Evolutionary conservation across 2,113 vertebrate species (phyloP).

Genomic region (Pogona vitticeps): DNA sequence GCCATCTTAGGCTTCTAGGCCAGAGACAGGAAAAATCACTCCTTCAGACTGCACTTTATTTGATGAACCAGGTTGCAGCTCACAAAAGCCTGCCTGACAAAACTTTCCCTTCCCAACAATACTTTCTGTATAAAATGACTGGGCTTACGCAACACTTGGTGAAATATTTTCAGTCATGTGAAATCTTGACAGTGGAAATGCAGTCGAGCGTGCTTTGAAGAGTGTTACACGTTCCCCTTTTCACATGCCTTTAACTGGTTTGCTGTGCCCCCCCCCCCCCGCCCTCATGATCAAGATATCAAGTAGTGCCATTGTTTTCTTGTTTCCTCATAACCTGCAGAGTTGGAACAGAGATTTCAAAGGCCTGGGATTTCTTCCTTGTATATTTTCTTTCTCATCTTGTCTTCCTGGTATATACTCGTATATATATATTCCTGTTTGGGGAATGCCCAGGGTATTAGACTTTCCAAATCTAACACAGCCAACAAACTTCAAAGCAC

Average conservation of each 20-base stretch:
- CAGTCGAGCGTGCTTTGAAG: background rate
- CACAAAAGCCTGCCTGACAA: no score
- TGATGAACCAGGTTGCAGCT: no score
- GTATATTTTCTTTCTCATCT: no score
- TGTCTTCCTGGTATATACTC: no score
- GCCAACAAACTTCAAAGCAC: slow-evolving; percentile 47
- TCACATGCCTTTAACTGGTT: background rate
- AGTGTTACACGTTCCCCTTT: background rate
- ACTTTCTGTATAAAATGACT: no score
- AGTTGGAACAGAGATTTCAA: background rate
- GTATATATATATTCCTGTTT: no score
- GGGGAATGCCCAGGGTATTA: background rate
- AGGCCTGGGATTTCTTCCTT: background rate
- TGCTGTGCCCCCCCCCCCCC: background rate
- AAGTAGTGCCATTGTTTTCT: background rate
- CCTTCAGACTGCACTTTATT: no score
- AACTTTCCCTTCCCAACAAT: no score
- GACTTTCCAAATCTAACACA: background rate
- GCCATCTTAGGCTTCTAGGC: no score
- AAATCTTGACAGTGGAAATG: background rate
- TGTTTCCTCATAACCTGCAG: background rate
- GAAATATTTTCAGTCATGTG: background rate
- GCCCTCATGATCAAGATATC: background rate
- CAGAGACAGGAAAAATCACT: no score
- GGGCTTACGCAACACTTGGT: background rate